Conservation (phyloP, 2,888 invertebrate genomes). For the Drosophila macrospina region DNA sequence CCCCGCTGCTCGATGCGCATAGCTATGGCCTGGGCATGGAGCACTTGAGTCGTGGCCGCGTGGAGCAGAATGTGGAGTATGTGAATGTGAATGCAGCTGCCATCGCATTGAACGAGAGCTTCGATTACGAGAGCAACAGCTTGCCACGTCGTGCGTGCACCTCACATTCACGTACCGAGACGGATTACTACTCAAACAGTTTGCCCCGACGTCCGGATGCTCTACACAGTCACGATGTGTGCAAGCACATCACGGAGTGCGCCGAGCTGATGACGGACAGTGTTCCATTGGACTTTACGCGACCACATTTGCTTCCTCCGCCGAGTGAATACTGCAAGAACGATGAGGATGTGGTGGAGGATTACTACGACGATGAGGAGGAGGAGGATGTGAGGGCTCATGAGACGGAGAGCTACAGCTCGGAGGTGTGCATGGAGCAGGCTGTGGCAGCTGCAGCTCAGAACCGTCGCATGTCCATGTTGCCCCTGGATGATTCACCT, state of each 20-base stretch:
- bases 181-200: constrained; percentile 84
- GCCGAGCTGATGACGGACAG: constrained; percentile 81
- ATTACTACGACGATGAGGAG: constrained; percentile 66
- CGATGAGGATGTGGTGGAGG: constrained; percentile 71
- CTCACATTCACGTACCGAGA: constrained; percentile 82
- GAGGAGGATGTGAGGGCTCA: constrained; percentile 64
- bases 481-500: constrained; percentile 68
- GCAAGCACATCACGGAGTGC: constrained; percentile 84
- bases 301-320: constrained; percentile 73
- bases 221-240: constrained; percentile 81
- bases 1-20: constrained; percentile 77
- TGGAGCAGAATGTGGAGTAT: constrained; percentile 72
- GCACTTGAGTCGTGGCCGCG: constrained; percentile 64
- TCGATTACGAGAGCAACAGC: constrained; percentile 85
- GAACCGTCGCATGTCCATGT: constrained; percentile 79
- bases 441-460: constrained; percentile 28
- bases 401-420: constrained; percentile 73
- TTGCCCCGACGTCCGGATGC: constrained; percentile 82
- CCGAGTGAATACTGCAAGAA: constrained; percentile 78
- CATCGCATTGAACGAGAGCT: constrained; percentile 73
- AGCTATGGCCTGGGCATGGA: constrained; percentile 69
- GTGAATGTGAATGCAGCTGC: constrained; percentile 75
- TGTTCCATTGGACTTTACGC: constrained; percentile 75
- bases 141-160: constrained; percentile 84
- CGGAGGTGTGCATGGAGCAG: constrained; percentile 63